These are phyloP conservation scores for Athripsodes cinereus DNA, from an alignment of 2,888 invertebrate genomes.

Conservation along the genomic window DNA sequence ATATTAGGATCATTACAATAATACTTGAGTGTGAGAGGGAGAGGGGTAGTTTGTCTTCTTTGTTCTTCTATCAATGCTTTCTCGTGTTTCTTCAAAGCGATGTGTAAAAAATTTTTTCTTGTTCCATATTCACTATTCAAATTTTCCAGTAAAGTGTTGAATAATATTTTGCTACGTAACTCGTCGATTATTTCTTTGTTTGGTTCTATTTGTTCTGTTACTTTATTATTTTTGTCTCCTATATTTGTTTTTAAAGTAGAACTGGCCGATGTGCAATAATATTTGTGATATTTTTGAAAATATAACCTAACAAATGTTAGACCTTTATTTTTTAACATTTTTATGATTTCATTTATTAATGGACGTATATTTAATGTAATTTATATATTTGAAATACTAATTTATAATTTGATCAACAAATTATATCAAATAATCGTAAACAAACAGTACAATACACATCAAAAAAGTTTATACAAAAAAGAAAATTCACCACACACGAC, in stretches of 20 bases:
- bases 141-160: constrained; percentile 40
- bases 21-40: constrained; percentile 52
- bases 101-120: constrained; percentile 22
- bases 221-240: background rate
- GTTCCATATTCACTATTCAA: constrained; percentile 26
- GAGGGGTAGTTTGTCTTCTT: constrained; percentile 37
- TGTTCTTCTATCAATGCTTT: constrained; percentile 30
- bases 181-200: constrained; percentile 29
- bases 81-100: constrained; percentile 27
- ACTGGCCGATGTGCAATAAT: background rate
- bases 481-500: too few species aligned
- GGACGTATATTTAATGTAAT: too few species aligned
- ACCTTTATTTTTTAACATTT: constrained; percentile 1
- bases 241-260: background rate
- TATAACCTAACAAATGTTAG: constrained; percentile 18
- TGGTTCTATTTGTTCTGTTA: background rate
- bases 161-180: constrained; percentile 36
- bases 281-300: constrained; percentile 9
- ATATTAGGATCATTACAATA: constrained; percentile 30
- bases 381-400: too few species aligned
- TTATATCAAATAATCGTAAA: too few species aligned
- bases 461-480: too few species aligned
- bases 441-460: too few species aligned
- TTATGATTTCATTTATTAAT: too few species aligned
- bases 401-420: too few species aligned